These are phyloP conservation scores for Nipponia nippon DNA, from an alignment of 2,113 vertebrate species.

Conservation along the genomic window DNA sequence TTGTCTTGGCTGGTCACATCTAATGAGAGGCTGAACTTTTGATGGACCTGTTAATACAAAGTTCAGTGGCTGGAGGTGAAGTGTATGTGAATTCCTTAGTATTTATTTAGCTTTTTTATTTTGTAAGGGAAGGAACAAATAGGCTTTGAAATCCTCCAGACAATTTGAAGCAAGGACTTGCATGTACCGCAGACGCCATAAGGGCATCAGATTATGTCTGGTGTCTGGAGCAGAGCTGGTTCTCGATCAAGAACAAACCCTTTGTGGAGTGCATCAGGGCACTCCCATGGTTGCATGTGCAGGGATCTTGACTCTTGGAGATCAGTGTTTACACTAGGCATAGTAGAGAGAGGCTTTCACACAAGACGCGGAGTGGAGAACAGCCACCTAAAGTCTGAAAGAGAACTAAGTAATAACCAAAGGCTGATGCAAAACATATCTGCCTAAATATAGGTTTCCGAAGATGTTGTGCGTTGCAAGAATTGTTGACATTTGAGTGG, in stretches of 20 bases:
- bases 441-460: not conserved
- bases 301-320: not conserved
- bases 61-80: not conserved
- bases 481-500: not conserved
- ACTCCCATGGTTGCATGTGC: accelerated
- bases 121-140: not conserved
- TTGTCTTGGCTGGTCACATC: not conserved
- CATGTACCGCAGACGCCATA: not conserved
- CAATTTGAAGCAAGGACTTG: not conserved
- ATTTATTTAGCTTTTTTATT: not conserved
- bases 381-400: not conserved
- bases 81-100: not conserved
- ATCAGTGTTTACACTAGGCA: too few species aligned
- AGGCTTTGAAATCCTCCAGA: not conserved
- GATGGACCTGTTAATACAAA: not conserved
- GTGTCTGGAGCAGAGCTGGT: not conserved
- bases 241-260: not conserved
- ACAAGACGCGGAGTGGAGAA: not conserved
- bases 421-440: not conserved
- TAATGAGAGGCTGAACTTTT: not conserved
- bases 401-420: not conserved
- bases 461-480: not conserved
- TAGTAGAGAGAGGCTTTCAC: not conserved
- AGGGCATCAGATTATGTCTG: not conserved
- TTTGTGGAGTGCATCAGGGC: not conserved